Evolutionary conservation across 2,888 invertebrate species (phyloP), one percentile per base, ranked within the genome.

Genomic region (Hypomecis punctinalis): DNA sequence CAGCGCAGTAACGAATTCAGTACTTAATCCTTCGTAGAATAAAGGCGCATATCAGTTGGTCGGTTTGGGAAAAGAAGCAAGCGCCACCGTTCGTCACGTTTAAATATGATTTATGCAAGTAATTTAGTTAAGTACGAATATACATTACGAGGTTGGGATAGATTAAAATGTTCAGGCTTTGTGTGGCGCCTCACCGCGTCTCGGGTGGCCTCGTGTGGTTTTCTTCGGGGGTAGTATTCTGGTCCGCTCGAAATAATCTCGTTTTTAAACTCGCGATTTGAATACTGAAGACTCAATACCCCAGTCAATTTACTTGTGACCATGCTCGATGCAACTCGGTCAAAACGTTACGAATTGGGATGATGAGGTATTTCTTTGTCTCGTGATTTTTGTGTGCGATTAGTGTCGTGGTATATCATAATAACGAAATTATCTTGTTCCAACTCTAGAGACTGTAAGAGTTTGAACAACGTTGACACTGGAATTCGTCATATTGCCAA

Each of bases 51-150:
- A 79, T 86, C 71, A 79, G 66, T 67, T 78, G 75, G 57, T 68
- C 40, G 56, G 64, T 66, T 68, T 62, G 59, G 71, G 71, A 80
- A 78, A 74, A 69, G 66, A 71, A 66, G 67, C 63, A 77, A 80
- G 81, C 82, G 83, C 80, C 78, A 73, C 77, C 79, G 81, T 77
- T 91, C 90, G 85, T 90, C 90, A 90, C 91, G 89, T 91, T 91
- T 88, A 89, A 90, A 91, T 91, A 92, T 92, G 92, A 92, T 91
- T 91, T 92, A 92, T 92, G 90, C 89, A 86, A 90, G 92, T 91
- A 91, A 92, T 91, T 92, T 91, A 87, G 86, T 90, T 89, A 90
- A 91, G 90, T 91, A 91, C 89, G 89, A 89, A 87, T 84, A 90
- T 88, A 88, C 86, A 89, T 91, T 88, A 91, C 80, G 81, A 80